These are phyloP conservation scores for Prionailurus viverrinus DNA, from an alignment of 2,113 vertebrate genomes.

Conservation along the genomic window DNA sequence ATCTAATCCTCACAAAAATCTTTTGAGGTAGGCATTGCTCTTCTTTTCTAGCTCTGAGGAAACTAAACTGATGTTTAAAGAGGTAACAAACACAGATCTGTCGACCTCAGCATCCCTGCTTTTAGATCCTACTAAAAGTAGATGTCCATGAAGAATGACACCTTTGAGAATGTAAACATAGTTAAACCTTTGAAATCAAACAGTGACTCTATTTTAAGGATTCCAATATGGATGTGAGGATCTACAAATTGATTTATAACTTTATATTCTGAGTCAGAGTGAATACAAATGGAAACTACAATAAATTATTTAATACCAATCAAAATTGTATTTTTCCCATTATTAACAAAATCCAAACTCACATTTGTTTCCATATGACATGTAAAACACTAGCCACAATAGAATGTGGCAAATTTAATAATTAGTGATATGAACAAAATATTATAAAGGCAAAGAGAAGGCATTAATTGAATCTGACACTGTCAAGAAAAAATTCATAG, in stretches of 20 bases:
- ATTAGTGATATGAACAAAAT: not conserved
- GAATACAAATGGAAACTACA: not conserved
- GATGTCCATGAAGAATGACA: not conserved
- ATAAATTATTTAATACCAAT: not conserved
- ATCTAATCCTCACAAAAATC: not conserved
- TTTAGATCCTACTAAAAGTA: not conserved
- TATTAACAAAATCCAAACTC: not conserved
- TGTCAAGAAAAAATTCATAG: not conserved
- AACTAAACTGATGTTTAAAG: not conserved
- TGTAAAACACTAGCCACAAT: not conserved
- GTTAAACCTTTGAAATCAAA: not conserved
- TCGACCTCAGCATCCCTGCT: not conserved
- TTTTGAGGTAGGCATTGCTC: not conserved
- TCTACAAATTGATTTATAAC: not conserved
- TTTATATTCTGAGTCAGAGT: not conserved
- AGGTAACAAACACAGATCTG: not conserved
- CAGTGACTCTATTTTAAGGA: not conserved
- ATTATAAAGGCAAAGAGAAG: not conserved
- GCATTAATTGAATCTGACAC: not conserved
- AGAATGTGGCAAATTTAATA: not conserved
- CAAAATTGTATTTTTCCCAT: not conserved
- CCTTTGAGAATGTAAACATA: not conserved
- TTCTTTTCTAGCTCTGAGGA: not conserved
- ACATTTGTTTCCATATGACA: not conserved
- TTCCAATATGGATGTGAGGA: not conserved